Percentiles rank a stretch among this genome's conserved stretches.
These are phyloP conservation scores for Copidosoma floridanum DNA, from an alignment of 1,140 invertebrate genomes.

Conservation along the genomic window DNA sequence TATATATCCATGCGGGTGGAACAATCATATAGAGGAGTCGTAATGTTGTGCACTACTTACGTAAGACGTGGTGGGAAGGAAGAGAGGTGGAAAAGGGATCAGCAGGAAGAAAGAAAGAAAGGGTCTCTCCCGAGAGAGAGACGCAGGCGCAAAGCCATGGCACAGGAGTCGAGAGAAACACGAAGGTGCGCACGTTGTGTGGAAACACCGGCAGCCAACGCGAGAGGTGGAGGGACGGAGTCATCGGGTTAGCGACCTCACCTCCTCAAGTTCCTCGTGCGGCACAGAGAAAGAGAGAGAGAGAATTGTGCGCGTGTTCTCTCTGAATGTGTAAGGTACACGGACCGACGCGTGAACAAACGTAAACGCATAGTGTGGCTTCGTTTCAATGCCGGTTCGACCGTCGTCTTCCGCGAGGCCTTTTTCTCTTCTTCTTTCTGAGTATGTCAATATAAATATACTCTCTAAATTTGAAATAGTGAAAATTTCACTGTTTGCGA, in stretches of 20 bases:
- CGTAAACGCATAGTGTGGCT: too few relatives aligned
- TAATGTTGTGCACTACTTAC: too few relatives aligned
- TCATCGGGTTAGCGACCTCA: slow-evolving; percentile 11
- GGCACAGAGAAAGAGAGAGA: too few relatives aligned
- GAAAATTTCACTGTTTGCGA: too few relatives aligned
- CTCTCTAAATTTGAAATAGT: too few relatives aligned
- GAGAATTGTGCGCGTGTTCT: too few relatives aligned
- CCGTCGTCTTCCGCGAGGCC: background rate
- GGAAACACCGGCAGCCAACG: background rate
- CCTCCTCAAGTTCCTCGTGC: too few relatives aligned
- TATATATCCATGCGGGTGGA: too few relatives aligned
- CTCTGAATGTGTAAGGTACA: too few relatives aligned
- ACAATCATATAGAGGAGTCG: too few relatives aligned
- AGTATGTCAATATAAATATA: background rate
- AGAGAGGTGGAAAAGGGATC: background rate
- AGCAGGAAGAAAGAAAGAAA: background rate
- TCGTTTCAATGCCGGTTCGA: slow-evolving; percentile 3
- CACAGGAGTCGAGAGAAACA: background rate
- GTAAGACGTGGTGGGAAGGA: background rate
- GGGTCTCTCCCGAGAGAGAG: background rate
- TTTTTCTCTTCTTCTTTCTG: background rate
- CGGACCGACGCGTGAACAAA: too few relatives aligned
- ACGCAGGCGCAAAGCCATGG: background rate
- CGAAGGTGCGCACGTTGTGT: background rate
- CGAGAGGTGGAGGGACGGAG: too few relatives aligned